Base-by-base conservation (phyloP, 2,113 vertebrate genomes). In the Strix aluco region DNA sequence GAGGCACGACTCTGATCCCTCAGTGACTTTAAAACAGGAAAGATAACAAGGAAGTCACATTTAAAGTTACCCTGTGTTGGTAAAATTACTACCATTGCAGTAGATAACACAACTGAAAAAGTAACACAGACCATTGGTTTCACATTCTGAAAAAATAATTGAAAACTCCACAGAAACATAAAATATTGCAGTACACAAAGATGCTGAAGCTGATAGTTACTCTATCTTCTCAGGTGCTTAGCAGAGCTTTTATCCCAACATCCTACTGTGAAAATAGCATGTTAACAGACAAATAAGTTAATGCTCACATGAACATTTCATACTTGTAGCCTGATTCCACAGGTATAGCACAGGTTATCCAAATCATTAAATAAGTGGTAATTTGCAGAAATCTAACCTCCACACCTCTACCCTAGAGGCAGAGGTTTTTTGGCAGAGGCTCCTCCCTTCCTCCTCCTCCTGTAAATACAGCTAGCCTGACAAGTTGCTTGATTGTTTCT, bases 221-320 rank as follows among this genome's bases (percentile, higher is more conserved):
- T 57, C 26, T 42, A 1, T 14, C 36, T 27, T 57, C 57, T 36
- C 59, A 91, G 25, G 49, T 79, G 42, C 73, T 61, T 26, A 38
- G 22, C 44, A 73, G 59, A 26, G 16, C 32, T 72, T 30, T 5
- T 21, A 18, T 8, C 15, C 67, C 36, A 38, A 16, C 10, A 54
- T 20, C 62, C 34, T 57, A 22, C 63, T 22, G 13, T 10, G n/a
- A 15, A 16, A 84, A 19, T 2, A 34, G 14, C 49, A 63, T 0
- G 6, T 51, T 13, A 52, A 40, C 21, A 4, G 73, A 61, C 44
- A 61, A n/a, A 14, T 15, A 29, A 18, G 16, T 5, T 38, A 36
- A 27, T 0, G 3, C 70, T 83, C 88, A 38, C 10, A 3, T 0
- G 0, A 72, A 38, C 26, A 18, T 29, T 6, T 66, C n/a, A 26